Conservation (phyloP, 2,113 vertebrate species). For the Hippoglossus stenolepis region DNA sequence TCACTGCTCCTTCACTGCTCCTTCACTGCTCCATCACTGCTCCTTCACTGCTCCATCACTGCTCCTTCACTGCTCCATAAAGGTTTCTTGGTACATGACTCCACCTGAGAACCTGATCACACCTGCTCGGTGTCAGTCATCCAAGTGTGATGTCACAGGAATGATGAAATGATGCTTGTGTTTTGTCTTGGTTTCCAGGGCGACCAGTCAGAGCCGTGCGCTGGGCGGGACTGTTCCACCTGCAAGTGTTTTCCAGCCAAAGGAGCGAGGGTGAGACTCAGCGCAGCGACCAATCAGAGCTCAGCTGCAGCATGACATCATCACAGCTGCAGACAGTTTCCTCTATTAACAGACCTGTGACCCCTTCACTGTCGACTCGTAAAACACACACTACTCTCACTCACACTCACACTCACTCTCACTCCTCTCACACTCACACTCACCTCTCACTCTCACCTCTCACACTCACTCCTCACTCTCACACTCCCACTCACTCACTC, state of each 20-base stretch:
- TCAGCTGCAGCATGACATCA: slow-evolving; percentile 2
- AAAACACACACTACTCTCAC: not conserved
- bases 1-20: too few relatives aligned
- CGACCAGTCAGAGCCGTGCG: slow-evolving; percentile 71
- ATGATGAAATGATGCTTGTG: slow-evolving; percentile 12
- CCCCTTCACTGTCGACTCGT: too few relatives aligned
- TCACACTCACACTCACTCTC: not conserved
- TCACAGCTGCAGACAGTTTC: not conserved
- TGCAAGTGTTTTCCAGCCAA: slow-evolving; percentile 87
- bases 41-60: too few relatives aligned
- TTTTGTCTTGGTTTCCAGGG: slow-evolving; percentile 65
- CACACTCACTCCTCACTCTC: too few relatives aligned
- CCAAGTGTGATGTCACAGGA: too few relatives aligned
- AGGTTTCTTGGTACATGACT: too few relatives aligned
- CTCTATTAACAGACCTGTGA: slow-evolving; percentile 26
- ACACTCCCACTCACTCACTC: too few relatives aligned
- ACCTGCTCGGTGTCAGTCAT: too few relatives aligned
- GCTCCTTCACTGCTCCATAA: too few relatives aligned
- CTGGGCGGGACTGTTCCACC: slow-evolving; percentile 83
- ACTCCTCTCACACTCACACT: not conserved
- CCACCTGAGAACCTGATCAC: too few relatives aligned
- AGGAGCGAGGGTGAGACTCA: slow-evolving; percentile 85
- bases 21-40: too few relatives aligned
- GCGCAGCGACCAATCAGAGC: slow-evolving; percentile 24
- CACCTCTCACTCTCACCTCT: too few relatives aligned